Base-by-base conservation (phyloP, 2,888 invertebrate genomes). In the Serripes groenlandicus region DNA sequence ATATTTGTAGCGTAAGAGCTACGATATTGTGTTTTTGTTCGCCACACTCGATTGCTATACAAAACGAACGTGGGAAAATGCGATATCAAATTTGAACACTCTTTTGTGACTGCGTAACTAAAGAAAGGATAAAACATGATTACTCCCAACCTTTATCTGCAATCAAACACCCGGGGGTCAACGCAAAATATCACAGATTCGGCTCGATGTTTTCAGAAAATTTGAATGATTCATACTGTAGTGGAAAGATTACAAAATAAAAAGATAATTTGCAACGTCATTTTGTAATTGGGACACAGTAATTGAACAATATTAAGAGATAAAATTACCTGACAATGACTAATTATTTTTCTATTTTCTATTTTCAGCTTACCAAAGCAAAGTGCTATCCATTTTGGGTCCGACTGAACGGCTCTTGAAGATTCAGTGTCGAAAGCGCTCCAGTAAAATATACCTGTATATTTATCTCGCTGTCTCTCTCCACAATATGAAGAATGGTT, bases 331-430 rank as follows among this genome's bases (percentile, higher is more conserved):
- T n/a, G n/a, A n/a, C n/a, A n/a, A n/a, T n/a, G 7, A 0, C n/a
- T 66, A 42, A 35, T 66, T 1, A 54, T 11, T 32, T 54, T 54
- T 58, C 18, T 54, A 21, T 56, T 70, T 54, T 84, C 15, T 69
- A 4, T 62, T 81, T 81, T 62, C 78, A 85, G 81, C 84, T 81
- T 81, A 66, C 77, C 74, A 78, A 85, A 81, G 85, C 78, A 80
- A n/a, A 85, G 85, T 85, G 85, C 85, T 85, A 85, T 81, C 85
- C 81, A 60, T 62, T 74, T 76, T 58, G 72, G 75, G 68, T 30
- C 72, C 58, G 35, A 60, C 60, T 62, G 70, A 37, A 42, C 37
- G 49, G 56, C 42, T 15, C 30, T 28, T n/a, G 60, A 35, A 37
- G 42, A 66, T 26, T 66, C 42, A 58, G 30, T 35, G 34, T 26